A percentile compares a stretch with the other conserved stretches of the same genome.
These are phyloP conservation scores for Nycticryphes semicollaris DNA, from an alignment of 2,113 vertebrate genomes.

Conservation along the genomic window DNA sequence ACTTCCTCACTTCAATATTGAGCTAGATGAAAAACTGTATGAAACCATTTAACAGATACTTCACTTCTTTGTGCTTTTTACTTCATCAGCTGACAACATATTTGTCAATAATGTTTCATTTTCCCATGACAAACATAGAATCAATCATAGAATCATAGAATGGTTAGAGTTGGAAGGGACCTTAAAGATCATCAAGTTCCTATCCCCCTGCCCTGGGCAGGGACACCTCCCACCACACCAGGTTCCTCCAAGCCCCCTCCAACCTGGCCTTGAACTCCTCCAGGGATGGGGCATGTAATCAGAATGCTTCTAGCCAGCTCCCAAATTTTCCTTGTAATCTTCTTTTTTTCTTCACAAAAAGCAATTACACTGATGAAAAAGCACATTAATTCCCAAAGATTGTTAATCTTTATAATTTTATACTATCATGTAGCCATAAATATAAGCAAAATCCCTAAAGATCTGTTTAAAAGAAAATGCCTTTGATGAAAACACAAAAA, in stretches of 20 bases:
- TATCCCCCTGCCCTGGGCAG: too few species aligned
- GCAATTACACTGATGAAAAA: conserved; percentile 34
- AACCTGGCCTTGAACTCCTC: too few species aligned
- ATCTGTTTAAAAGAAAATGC: background rate
- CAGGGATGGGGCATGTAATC: background rate
- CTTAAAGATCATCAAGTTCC: too few species aligned
- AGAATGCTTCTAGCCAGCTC: background rate
- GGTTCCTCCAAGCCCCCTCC: too few species aligned
- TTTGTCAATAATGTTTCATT: background rate
- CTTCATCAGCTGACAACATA: background rate
- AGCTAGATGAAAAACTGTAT: background rate
- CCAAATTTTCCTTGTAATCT: background rate
- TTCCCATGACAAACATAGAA: background rate
- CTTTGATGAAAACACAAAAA: conserved; percentile 22
- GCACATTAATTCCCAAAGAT: conserved; percentile 16
- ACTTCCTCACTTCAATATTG: background rate
- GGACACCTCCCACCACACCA: too few species aligned
- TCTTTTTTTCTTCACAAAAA: background rate
- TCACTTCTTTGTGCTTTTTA: background rate
- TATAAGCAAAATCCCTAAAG: background rate
- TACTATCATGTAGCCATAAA: background rate
- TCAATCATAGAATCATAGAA: too few species aligned
- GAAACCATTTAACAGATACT: background rate
- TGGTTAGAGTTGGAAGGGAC: too few species aligned
- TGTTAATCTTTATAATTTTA: background rate